A percentile compares a stretch with the other conserved stretches of the same genome.
phyloP scores from a whole-genome alignment of 2,113 vertebrate genomes.

The Gracilinanus agilis region DNA sequence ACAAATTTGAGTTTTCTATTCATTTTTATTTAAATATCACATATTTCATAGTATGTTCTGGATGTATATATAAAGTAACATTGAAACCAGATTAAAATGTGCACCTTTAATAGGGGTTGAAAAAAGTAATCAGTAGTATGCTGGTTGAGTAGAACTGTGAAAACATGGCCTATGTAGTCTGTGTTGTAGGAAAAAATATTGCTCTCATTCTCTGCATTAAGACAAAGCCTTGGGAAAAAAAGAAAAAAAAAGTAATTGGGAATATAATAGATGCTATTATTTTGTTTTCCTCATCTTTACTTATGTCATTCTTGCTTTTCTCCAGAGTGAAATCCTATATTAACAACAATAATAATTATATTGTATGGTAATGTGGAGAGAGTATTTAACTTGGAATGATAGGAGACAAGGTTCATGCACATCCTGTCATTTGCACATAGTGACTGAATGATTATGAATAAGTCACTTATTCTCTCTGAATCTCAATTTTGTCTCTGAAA shows the following conservation, averaged over 20 bases:
- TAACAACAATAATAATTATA: neutral
- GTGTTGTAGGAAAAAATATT: neutral
- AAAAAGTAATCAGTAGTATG: neutral
- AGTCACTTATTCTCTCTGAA: neutral
- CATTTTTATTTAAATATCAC: conserved; percentile 46
- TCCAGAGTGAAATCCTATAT: neutral
- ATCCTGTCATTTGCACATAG: neutral
- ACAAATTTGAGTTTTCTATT: conserved; percentile 40
- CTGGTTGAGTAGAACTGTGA: neutral
- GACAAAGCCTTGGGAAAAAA: neutral
- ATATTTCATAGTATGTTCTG: conserved; percentile 26
- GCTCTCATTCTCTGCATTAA: neutral
- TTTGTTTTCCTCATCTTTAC: neutral
- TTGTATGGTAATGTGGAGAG: neutral
- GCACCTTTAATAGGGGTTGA: neutral
- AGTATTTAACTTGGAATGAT: neutral
- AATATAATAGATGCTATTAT: neutral
- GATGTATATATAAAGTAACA: no score
- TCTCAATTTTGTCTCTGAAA: neutral
- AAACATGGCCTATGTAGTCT: neutral
- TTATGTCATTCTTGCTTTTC: neutral
- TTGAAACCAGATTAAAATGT: conserved; percentile 31
- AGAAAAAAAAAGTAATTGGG: neutral
- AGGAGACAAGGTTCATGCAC: neutral
- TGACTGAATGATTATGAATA: neutral